Evolutionary conservation across 2,888 invertebrate genomes (phyloP).

Genomic region (Tachystola acroxantha): DNA sequence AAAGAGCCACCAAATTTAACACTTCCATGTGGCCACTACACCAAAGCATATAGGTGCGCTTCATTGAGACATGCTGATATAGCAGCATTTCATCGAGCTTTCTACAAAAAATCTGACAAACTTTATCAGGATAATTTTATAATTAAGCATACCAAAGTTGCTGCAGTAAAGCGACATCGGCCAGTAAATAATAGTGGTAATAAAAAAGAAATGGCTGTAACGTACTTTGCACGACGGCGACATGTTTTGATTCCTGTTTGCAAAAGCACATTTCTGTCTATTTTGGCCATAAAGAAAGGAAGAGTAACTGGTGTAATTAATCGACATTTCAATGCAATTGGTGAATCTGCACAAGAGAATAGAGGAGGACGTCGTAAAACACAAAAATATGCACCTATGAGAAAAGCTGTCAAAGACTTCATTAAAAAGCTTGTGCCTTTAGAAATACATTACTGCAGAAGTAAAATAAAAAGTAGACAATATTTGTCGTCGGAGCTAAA

Average conservation of each 20-base stretch:
- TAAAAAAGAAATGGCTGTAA: no score
- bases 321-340: slow-evolving; percentile 14
- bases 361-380: slow-evolving; percentile 17
- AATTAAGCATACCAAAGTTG: slow-evolving; percentile 3
- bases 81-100: slow-evolving; percentile 10
- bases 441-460: slow-evolving; percentile 17
- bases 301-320: slow-evolving; percentile 16
- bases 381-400: slow-evolving; percentile 14
- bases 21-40: slow-evolving; percentile 9
- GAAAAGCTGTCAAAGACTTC: slow-evolving; percentile 15
- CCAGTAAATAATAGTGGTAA: no score
- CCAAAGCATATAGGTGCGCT: slow-evolving; percentile 7
- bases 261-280: slow-evolving; percentile 15
- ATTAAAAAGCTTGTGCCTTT: slow-evolving; percentile 14
- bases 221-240: no score
- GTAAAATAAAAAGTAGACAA: slow-evolving; percentile 15
- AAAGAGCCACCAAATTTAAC: slow-evolving; percentile 2
- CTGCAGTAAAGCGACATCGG: no score
- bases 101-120: slow-evolving; percentile 12
- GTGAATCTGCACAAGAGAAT: slow-evolving; percentile 15
- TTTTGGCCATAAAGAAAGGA: slow-evolving; percentile 17
- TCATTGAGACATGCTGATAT: slow-evolving; percentile 4
- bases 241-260: slow-evolving; percentile 16
- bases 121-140: slow-evolving; percentile 11
- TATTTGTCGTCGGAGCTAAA: slow-evolving; percentile 16